A percentile compares a stretch with the other conserved stretches of the same genome.
Conservation (phyloP, 23 tunicate genomes). For the Trididemnum nubilum region DNA sequence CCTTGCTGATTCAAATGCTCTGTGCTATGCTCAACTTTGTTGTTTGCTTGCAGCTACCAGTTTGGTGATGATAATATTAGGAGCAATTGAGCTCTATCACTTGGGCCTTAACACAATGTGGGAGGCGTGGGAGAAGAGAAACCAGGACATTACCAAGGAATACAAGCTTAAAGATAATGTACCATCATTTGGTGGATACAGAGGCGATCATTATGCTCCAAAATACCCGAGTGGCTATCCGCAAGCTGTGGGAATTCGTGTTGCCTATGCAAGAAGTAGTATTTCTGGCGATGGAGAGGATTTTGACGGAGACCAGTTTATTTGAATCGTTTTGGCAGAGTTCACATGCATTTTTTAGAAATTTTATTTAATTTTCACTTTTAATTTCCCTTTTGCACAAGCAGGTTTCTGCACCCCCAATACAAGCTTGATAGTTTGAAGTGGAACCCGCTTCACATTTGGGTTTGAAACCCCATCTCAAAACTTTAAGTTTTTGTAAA, state of each 20-base stretch:
- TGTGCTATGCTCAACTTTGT: no score
- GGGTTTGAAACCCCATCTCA: no score
- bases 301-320: conserved; percentile 86
- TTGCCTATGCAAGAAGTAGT: conserved; percentile 95
- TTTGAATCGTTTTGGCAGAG: no score
- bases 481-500: no score
- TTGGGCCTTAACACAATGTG: conserved; percentile 69
- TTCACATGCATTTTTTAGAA: no score
- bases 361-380: no score
- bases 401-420: no score
- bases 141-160: conserved; percentile 91
- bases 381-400: no score
- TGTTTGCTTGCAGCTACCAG: conserved; percentile 83
- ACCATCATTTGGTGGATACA: conserved; percentile 70
- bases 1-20: no score
- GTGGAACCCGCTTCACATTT: no score
- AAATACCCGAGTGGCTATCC: conserved; percentile 91
- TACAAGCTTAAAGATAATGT: conserved; percentile 63
- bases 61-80: conserved; percentile 70
- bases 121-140: conserved; percentile 87
- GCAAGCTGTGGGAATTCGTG: conserved; percentile 95
- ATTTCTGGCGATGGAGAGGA: conserved; percentile 89
- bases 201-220: conserved; percentile 20
- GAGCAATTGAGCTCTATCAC: conserved; percentile 84
- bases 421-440: no score